phyloP scores from a whole-genome alignment of 2,888 invertebrate species.

The Eueremaeus valkanovi region DNA sequence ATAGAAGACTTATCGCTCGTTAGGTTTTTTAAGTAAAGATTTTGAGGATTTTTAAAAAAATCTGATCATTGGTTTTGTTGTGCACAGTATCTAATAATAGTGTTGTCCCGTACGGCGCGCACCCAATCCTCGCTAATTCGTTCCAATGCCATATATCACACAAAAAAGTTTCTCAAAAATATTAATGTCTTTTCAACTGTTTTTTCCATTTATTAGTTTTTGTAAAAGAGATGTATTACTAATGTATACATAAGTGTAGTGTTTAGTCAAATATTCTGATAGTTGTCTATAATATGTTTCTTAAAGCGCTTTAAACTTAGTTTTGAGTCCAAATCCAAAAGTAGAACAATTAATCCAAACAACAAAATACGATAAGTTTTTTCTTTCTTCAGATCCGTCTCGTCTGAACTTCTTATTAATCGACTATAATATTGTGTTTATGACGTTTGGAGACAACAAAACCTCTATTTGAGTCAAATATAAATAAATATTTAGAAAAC shows the following conservation, averaged over 20 bases:
- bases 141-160: background rate
- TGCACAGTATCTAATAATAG: slow-evolving; percentile 12
- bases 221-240: background rate
- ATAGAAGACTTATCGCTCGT: background rate
- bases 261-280: background rate
- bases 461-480: too few relatives aligned
- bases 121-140: background rate
- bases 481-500: too few relatives aligned
- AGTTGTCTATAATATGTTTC: background rate
- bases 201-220: background rate
- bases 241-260: slow-evolving; percentile 1
- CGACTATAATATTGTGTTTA: background rate
- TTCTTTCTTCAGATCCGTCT: slow-evolving; percentile 8
- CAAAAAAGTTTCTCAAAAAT: background rate
- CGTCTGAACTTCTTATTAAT: slow-evolving; percentile 12
- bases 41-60: background rate
- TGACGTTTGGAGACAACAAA: too few relatives aligned
- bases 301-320: slow-evolving; percentile 6
- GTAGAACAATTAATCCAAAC: slow-evolving; percentile 13
- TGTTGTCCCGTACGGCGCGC: background rate
- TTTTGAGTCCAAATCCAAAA: background rate
- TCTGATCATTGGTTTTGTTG: background rate
- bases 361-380: background rate
- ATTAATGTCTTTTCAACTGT: background rate
- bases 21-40: background rate